Evolutionary conservation across 2,888 invertebrate species (phyloP), one percentile per base, ranked within the genome.

Genomic region (Acleris emargana): DNA sequence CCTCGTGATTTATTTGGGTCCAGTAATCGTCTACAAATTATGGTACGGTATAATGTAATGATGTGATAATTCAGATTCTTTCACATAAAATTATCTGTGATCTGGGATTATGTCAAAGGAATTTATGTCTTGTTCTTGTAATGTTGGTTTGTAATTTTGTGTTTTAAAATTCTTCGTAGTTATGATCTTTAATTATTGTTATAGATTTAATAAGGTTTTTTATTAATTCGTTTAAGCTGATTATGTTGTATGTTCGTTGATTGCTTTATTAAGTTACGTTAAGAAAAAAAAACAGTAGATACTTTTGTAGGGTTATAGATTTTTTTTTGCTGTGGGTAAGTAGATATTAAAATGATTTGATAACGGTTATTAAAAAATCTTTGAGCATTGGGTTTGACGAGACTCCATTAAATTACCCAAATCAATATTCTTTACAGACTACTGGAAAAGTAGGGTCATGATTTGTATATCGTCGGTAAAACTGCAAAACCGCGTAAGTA

Each of bases 1-100:
- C 17, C 66, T 66, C 67, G 60, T 73, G 81, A 81, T 79, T 74
- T 80, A 81, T 72, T 54, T 49, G 58, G 49, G 60, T 59, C 45
- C 49, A 42, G 45, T 72, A 72, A 74, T 74, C 68, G 60, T 62
- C 53, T 70, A 73, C 74, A 72, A 73, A 74, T 72, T 70, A 69
- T 68, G 59, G 55, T 58, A 51, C 61, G 50, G 54, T 64, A 62
- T 60, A 68, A 67, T 72, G 67, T 73, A 71, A 70, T 68, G 66
- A 70, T 52, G 68, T 64, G 69, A 70, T 73, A 69, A 72, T 70
- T 71, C 67, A 70, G 42, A 59, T 62, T 20, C 54, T 45, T 38
- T 38, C 64, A 61, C 50, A 28, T 49, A 32, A n/a, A 25, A 20
- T 43, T 60, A 57, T 63, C 57, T 32, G 17, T 32, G 25, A 55